Conservation (phyloP, 2,888 invertebrate genomes). For the Drosophila setosimentum region DNA sequence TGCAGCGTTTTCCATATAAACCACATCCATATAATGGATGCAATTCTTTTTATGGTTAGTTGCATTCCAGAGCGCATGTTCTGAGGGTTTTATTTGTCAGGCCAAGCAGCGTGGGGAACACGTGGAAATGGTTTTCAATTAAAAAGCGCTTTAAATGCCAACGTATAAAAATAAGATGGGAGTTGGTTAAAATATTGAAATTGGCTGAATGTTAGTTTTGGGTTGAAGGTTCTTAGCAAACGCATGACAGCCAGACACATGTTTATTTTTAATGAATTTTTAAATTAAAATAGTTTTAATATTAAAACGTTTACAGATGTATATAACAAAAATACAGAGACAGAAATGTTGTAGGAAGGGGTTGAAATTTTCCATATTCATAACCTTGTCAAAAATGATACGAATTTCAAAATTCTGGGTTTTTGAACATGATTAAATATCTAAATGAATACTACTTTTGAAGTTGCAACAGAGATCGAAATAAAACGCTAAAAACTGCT, state of each 20-base stretch:
- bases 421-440: not conserved
- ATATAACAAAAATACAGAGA: not conserved
- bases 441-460: not conserved
- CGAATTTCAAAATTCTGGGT: too few species aligned
- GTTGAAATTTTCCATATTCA: not conserved
- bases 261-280: not conserved
- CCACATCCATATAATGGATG: conserved; percentile 39
- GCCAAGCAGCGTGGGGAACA: not conserved
- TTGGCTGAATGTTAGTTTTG: not conserved
- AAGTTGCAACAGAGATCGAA: conserved; percentile 11
- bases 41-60: conserved; percentile 68
- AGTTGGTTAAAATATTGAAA: not conserved
- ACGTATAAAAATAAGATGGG: conserved; percentile 1
- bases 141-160: conserved; percentile 58
- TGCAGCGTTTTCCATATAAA: conserved; percentile 38
- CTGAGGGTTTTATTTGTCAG: conserved; percentile 60
- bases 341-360: not conserved
- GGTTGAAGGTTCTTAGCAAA: conserved; percentile 2
- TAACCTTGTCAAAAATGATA: not conserved
- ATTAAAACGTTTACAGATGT: not conserved
- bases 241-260: not conserved
- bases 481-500: conserved; percentile 18
- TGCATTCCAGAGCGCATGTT: conserved; percentile 51
- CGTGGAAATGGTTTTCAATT: conserved; percentile 46
- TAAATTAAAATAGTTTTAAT: not conserved